These are phyloP conservation scores for Dicentrarchus labrax DNA, from an alignment of 2,113 vertebrate species.

Conservation along the genomic window DNA sequence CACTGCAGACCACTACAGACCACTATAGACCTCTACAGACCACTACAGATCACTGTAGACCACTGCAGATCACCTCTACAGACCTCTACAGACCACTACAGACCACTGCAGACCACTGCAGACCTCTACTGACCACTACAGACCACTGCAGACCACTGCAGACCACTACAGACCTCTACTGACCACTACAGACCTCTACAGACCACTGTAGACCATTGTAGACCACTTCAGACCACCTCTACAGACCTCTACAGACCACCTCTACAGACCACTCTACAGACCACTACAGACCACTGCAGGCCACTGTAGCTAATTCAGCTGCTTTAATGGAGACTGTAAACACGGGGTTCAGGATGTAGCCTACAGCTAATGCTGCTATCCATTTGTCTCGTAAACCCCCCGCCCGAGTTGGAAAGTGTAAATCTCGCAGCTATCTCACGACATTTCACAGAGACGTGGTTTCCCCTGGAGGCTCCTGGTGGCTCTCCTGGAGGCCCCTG, in stretches of 20 bases:
- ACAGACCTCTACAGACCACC: neutral
- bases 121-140: neutral
- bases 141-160: neutral
- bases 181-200: neutral
- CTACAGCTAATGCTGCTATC: too few species aligned
- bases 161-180: neutral
- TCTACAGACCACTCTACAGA: neutral
- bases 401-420: too few species aligned
- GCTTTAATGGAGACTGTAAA: too few species aligned
- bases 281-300: neutral
- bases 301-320: too few species aligned
- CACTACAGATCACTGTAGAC: neutral
- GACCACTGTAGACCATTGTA: neutral
- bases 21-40: neutral
- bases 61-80: neutral
- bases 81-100: neutral
- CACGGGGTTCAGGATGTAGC: too few species aligned
- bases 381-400: too few species aligned
- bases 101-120: neutral
- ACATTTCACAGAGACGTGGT: too few species aligned
- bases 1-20: neutral
- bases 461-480: too few species aligned
- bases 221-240: neutral
- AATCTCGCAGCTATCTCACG: too few species aligned
- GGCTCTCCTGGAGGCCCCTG: too few species aligned